Conservation (phyloP, 2,888 invertebrate genomes). For the Tetragonisca angustula region DNA sequence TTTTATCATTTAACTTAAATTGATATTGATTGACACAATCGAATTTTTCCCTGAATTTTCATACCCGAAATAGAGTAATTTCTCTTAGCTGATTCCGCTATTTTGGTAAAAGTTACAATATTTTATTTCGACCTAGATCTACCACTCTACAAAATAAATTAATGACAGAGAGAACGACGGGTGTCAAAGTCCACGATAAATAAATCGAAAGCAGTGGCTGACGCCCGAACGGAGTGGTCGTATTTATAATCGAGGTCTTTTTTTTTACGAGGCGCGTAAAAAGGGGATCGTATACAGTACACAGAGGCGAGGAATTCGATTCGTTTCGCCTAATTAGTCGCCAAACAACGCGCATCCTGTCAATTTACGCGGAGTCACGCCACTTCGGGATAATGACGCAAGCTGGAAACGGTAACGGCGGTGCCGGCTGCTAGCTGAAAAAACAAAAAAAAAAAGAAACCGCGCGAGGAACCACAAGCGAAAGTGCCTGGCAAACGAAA, state of each 20-base stretch:
- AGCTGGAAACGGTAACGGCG: background rate
- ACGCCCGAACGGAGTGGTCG: background rate
- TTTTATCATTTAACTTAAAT: too few relatives aligned
- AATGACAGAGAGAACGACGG: background rate
- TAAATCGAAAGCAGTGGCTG: too few relatives aligned
- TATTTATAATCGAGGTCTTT: background rate
- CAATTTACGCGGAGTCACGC: conserved; percentile 51
- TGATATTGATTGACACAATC: too few relatives aligned
- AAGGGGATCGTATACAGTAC: conserved; percentile 15
- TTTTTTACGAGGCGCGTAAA: background rate
- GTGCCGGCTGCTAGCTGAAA: background rate
- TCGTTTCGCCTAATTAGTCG: conserved; percentile 55
- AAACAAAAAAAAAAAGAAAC: background rate
- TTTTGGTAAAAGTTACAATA: too few relatives aligned
- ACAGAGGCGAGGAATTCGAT: conserved; percentile 27
- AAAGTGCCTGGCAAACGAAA: background rate
- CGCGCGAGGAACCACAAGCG: background rate
- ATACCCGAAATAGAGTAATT: too few relatives aligned
- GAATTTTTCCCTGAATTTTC: too few relatives aligned
- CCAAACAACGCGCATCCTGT: conserved; percentile 46
- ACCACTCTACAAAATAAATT: background rate
- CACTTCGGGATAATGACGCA: conserved; percentile 44
- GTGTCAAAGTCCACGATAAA: too few relatives aligned
- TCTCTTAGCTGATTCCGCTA: too few relatives aligned
- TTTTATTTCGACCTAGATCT: too few relatives aligned